These are phyloP conservation scores for Acleris emargana DNA, from an alignment of 2,888 invertebrate genomes.

Conservation along the genomic window DNA sequence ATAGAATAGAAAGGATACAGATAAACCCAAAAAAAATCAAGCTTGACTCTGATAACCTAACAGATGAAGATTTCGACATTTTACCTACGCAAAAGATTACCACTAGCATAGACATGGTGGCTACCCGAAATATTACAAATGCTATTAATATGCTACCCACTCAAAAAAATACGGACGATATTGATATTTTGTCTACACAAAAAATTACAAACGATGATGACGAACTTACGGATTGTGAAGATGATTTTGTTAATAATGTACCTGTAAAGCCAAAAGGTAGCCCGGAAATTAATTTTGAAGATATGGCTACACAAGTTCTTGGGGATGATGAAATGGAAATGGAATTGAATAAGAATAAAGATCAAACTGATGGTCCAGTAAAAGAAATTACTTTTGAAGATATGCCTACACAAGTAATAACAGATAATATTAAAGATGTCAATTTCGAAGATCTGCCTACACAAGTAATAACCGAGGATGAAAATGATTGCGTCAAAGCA, in stretches of 20 bases:
- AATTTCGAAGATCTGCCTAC: conserved; percentile 57
- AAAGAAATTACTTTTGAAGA: conserved; percentile 49
- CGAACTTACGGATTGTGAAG: conserved; percentile 44
- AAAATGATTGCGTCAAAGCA: conserved; percentile 30
- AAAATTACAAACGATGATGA: conserved; percentile 37
- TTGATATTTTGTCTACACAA: conserved; percentile 54
- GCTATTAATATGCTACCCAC: conserved; percentile 33
- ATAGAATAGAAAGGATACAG: conserved; percentile 41
- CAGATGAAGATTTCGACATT: conserved; percentile 59
- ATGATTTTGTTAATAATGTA: conserved; percentile 36
- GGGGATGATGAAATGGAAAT: conserved; percentile 36
- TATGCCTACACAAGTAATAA: conserved; percentile 58
- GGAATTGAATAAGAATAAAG: conserved; percentile 23
- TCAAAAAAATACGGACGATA: conserved; percentile 48
- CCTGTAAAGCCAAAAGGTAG: conserved; percentile 24
- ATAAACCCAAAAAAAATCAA: conserved; percentile 39
- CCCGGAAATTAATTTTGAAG: conserved; percentile 41
- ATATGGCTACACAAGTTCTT: conserved; percentile 44
- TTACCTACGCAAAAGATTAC: conserved; percentile 53
- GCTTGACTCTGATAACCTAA: conserved; percentile 52
- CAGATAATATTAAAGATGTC: conserved; percentile 39
- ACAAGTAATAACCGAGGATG: conserved; percentile 53
- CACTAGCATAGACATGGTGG: conserved; percentile 31
- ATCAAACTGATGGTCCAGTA: conserved; percentile 45
- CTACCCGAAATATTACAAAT: conserved; percentile 26